Evolutionary conservation across 2,113 vertebrate species (phyloP), one percentile per base, ranked within the genome.

Genomic region (Hyaena hyaena): DNA sequence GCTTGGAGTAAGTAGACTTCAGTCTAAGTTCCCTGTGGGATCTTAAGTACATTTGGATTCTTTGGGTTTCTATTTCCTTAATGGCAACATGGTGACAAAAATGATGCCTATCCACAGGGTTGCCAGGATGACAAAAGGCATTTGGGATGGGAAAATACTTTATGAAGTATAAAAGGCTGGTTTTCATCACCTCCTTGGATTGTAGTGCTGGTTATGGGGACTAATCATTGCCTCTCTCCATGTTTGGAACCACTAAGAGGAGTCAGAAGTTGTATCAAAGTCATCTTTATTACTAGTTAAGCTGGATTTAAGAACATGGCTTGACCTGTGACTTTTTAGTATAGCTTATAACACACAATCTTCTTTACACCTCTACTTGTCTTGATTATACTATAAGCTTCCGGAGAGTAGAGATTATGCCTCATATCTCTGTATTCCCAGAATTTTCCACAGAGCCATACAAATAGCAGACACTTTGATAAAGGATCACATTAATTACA

Each of bases 321-420:
- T 93, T 85, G 48, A 73, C 21, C n/a, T 48, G 7, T 43, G 53
- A 7, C 28, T 87, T 94, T 50, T 66, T 65, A 77, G 8, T 39
- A 33, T 33, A 97, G 28, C 24, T 58, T 92, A 14, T 61, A 95
- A 93, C 0, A 4, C 55, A 63, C 10, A 63, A 24, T 33, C 31
- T 89, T 86, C n/a, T 82, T 85, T 91, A 86, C 35, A n/a, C 79
- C 35, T 68, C 92, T 45, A 92, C 53, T 33, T 86, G 39, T 89
- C 35, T 65, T 91, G 50, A 77, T 26, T 81, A 88, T 24, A 85
- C 7, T 53, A 24, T 55, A 45, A 39, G 48, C 28, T 81, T 74
- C 48, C 45, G 24, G 39, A 80, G 6, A 86, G 73, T 50, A 93
- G 39, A 87, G 45, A 80, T 53, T 66, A n/a, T 69, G 8, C 6